phyloP scores from a whole-genome alignment of 2,888 invertebrate species.

The Pristionchus entomophagus region DNA sequence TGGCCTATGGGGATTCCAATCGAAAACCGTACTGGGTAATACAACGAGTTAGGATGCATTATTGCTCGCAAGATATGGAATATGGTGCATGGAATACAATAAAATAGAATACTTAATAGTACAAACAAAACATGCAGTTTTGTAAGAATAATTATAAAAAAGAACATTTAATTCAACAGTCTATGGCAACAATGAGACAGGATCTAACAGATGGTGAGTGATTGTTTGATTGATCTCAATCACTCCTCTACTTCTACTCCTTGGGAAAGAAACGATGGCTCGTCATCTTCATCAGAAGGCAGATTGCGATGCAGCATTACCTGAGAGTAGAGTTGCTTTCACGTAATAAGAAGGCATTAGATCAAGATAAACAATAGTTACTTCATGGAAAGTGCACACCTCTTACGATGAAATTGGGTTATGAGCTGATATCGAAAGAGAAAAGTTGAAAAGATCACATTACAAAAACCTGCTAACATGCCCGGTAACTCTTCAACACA shows the following conservation, averaged over 20 bases:
- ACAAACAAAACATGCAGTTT: background rate
- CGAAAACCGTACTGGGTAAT: background rate
- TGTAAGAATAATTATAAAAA: background rate
- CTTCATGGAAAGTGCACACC: too few relatives aligned
- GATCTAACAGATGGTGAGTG: background rate
- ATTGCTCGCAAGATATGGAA: background rate
- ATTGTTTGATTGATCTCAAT: too few relatives aligned
- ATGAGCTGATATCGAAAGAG: too few relatives aligned
- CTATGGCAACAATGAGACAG: too few relatives aligned
- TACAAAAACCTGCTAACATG: too few relatives aligned
- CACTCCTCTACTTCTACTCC: constrained; percentile 16
- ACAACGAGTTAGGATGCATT: background rate
- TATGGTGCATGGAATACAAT: background rate
- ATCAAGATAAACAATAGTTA: too few relatives aligned
- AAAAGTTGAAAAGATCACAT: too few relatives aligned
- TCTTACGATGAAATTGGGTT: too few relatives aligned
- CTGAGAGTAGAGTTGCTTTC: background rate
- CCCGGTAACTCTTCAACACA: too few relatives aligned
- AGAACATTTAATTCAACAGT: background rate
- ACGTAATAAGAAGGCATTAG: background rate
- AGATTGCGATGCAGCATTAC: background rate
- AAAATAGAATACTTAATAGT: background rate
- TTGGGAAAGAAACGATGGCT: background rate
- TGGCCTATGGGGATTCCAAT: background rate
- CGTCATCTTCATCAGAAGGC: background rate